A percentile compares a stretch with the other conserved stretches of the same genome.
Conservation (phyloP, 2,113 vertebrate species). For the Archocentrus centrarchus region DNA sequence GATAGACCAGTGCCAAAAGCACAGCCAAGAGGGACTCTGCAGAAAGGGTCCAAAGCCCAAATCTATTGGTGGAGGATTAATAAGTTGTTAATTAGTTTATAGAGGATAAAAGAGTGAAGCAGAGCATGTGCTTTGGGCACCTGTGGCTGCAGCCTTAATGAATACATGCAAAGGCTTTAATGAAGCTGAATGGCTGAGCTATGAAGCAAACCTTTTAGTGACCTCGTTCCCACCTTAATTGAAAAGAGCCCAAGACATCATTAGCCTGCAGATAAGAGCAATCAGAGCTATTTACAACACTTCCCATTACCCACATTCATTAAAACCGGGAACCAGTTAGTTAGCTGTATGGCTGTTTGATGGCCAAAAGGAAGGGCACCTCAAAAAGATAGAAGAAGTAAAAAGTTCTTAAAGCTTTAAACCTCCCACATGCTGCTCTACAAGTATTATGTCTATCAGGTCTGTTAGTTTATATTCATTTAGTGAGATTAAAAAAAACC, state of each 20-base stretch:
- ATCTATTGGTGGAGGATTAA: slow-evolving; percentile 49
- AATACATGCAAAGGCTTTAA: slow-evolving; percentile 57
- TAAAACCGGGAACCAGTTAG: slow-evolving; percentile 39
- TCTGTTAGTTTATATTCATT: background rate
- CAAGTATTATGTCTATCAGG: background rate
- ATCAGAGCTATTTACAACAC: slow-evolving; percentile 58
- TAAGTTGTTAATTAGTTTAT: slow-evolving; percentile 67
- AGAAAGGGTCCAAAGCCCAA: slow-evolving; percentile 16
- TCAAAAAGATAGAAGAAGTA: background rate
- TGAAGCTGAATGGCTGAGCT: slow-evolving; percentile 48
- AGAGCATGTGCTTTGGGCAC: slow-evolving; percentile 44
- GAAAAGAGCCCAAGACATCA: slow-evolving; percentile 68
- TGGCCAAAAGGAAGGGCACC: background rate
- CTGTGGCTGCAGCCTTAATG: slow-evolving; percentile 56
- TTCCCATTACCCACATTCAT: slow-evolving; percentile 56
- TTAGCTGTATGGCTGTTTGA: background rate
- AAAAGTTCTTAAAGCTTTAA: background rate
- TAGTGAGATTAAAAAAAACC: background rate
- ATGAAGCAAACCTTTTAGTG: slow-evolving; percentile 58
- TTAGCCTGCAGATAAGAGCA: slow-evolving; percentile 68
- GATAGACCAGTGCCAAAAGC: background rate
- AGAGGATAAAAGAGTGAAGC: slow-evolving; percentile 48
- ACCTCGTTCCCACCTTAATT: slow-evolving; percentile 63
- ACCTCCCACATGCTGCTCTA: background rate
- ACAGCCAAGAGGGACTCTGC: slow-evolving; percentile 6